Conservation (phyloP, 2,113 vertebrate species). For the Sula dactylatra region DNA sequence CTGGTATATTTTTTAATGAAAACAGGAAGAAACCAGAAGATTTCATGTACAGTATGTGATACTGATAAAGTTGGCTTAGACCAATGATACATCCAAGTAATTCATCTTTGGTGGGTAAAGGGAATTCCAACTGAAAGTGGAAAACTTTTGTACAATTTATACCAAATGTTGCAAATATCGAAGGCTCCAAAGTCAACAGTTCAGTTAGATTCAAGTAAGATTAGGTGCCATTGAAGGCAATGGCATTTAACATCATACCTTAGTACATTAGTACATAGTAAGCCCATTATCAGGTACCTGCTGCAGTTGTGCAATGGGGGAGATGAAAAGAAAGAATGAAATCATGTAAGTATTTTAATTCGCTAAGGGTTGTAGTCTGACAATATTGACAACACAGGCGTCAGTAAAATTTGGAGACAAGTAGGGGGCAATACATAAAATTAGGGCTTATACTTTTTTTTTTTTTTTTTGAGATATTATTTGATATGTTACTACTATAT, state of each 20-base stretch:
- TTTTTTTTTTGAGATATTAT: not conserved
- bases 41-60: not conserved
- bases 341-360: not conserved
- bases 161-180: not conserved
- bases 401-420: not conserved
- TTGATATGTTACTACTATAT: not conserved
- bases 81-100: not conserved
- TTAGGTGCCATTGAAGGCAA: not conserved
- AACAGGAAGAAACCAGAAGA: conserved; percentile 20
- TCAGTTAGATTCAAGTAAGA: not conserved
- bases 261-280: not conserved
- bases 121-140: not conserved
- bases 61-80: not conserved
- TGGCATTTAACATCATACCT: not conserved
- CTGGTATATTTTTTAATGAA: not conserved
- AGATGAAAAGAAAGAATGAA: not conserved
- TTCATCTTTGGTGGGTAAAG: not conserved
- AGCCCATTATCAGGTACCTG: not conserved
- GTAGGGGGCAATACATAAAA: not conserved
- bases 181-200: not conserved
- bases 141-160: not conserved
- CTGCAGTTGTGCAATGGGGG: not conserved
- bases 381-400: not conserved
- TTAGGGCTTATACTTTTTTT: not conserved
- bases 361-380: not conserved